phyloP scores from a whole-genome alignment of 2,888 invertebrate genomes.

The Drosophila cyrtoloma region DNA sequence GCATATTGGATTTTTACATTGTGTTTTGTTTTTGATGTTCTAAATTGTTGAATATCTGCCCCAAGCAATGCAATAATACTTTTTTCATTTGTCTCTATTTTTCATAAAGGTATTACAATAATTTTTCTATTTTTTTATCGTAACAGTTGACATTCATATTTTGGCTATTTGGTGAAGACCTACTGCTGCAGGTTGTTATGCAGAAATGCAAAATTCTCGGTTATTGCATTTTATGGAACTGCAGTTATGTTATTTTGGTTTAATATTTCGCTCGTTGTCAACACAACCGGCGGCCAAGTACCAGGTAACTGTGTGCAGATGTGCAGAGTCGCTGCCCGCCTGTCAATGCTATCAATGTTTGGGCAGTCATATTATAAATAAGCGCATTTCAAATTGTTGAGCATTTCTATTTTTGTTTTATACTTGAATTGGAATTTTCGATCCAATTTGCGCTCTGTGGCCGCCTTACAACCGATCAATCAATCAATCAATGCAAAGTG shows the following conservation, averaged over 20 bases:
- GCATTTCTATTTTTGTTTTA: not conserved
- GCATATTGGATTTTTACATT: not conserved
- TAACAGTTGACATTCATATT: constrained; percentile 31
- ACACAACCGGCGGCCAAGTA: constrained; percentile 35
- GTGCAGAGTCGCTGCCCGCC: not conserved
- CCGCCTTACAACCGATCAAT: constrained; percentile 14
- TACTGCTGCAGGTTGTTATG: constrained; percentile 22
- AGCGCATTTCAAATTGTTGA: constrained; percentile 23
- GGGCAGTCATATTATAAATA: constrained; percentile 40
- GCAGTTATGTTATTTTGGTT: constrained; percentile 55
- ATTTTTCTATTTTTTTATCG: constrained; percentile 17
- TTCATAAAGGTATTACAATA: not conserved
- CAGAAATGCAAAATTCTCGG: constrained; percentile 49
- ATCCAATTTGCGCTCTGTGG: not conserved
- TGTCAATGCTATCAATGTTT: constrained; percentile 48
- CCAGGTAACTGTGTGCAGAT: constrained; percentile 6
- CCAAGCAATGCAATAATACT: constrained; percentile 25
- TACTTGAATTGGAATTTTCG: not conserved
- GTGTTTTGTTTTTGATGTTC: constrained; percentile 8
- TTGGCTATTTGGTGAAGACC: constrained; percentile 14
- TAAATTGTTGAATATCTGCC: constrained; percentile 19
- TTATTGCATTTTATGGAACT: constrained; percentile 65
- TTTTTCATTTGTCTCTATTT: constrained; percentile 14
- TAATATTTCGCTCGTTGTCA: constrained; percentile 59
- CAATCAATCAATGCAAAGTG: constrained; percentile 38